phyloP scores from a whole-genome alignment of 1,140 invertebrate genomes.

The Frieseomelitta varia region DNA sequence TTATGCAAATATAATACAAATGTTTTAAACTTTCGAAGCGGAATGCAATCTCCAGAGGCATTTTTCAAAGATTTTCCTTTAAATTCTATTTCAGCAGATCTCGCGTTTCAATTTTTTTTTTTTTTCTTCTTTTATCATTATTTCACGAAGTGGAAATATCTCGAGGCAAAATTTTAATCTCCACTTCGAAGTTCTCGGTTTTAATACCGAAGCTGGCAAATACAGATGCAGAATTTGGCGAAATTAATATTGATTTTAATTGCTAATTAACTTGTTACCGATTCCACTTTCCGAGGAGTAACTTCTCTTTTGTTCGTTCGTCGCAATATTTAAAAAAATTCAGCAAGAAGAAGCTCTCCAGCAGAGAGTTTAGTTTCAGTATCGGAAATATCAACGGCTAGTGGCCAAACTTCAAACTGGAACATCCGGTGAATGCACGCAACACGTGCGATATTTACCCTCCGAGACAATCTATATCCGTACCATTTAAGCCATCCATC shows the following conservation, averaged over 20 bases:
- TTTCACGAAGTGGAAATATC: too few species aligned
- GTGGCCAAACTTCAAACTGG: background rate
- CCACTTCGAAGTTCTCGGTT: too few species aligned
- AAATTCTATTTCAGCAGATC: too few species aligned
- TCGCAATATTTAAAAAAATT: background rate
- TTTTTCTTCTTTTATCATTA: too few species aligned
- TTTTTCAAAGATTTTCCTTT: too few species aligned
- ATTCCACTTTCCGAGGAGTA: background rate
- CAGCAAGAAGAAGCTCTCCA: background rate
- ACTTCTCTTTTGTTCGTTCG: background rate
- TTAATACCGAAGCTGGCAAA: too few species aligned
- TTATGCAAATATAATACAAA: too few species aligned
- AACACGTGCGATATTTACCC: constrained; percentile 2
- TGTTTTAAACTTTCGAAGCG: too few species aligned
- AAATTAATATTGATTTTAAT: background rate
- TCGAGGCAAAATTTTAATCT: too few species aligned
- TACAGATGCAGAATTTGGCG: background rate
- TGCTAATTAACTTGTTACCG: background rate
- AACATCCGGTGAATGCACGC: background rate
- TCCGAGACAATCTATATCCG: background rate
- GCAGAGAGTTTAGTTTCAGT: background rate
- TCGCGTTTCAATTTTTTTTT: too few species aligned
- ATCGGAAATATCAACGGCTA: background rate
- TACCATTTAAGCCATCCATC: background rate
- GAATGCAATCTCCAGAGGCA: too few species aligned